Percentiles rank a stretch among this genome's conserved stretches.
phyloP scores from a whole-genome alignment of 1,140 invertebrate species.

The Gerris buenoi region DNA sequence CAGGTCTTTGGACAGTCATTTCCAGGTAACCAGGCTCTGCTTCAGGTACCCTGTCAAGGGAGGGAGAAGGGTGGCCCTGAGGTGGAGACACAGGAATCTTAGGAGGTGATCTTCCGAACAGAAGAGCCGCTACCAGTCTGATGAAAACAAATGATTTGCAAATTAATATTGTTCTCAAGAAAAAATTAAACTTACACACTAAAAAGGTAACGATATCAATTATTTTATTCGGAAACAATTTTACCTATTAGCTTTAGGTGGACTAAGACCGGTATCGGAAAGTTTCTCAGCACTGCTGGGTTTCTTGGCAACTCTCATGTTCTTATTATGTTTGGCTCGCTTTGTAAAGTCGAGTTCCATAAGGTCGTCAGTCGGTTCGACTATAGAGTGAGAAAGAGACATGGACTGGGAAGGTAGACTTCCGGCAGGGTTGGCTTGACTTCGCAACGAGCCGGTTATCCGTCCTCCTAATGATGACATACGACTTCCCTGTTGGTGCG shows the following conservation, averaged over 20 bases:
- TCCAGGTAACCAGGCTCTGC: slow-evolving; percentile 24
- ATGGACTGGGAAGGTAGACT: slow-evolving; percentile 30
- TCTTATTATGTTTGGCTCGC: slow-evolving; percentile 10
- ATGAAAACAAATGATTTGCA: background rate
- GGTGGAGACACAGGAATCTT: slow-evolving; percentile 15
- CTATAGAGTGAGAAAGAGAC: slow-evolving; percentile 45
- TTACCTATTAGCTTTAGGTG: background rate
- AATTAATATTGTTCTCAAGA: background rate
- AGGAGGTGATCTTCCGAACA: slow-evolving; percentile 21
- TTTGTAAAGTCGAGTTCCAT: slow-evolving; percentile 63
- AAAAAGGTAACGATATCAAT: too few relatives aligned
- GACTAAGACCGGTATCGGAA: background rate
- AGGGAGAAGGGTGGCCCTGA: slow-evolving; percentile 15
- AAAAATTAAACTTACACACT: too few relatives aligned
- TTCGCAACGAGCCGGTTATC: background rate
- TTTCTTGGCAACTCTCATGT: slow-evolving; percentile 6
- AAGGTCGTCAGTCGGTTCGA: slow-evolving; percentile 52
- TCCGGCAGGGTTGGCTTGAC: background rate
- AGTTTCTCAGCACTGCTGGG: slow-evolving; percentile 6
- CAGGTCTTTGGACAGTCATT: slow-evolving; percentile 25
- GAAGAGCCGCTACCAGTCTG: slow-evolving; percentile 1
- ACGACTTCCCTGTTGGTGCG: slow-evolving; percentile 27
- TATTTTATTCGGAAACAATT: too few relatives aligned
- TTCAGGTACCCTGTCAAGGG: slow-evolving; percentile 20
- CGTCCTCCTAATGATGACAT: slow-evolving; percentile 3